Percentiles rank a stretch among this genome's conserved stretches.
phyloP scores from a whole-genome alignment of 1,140 invertebrate genomes.

The Leptonema lineaticorne region DNA sequence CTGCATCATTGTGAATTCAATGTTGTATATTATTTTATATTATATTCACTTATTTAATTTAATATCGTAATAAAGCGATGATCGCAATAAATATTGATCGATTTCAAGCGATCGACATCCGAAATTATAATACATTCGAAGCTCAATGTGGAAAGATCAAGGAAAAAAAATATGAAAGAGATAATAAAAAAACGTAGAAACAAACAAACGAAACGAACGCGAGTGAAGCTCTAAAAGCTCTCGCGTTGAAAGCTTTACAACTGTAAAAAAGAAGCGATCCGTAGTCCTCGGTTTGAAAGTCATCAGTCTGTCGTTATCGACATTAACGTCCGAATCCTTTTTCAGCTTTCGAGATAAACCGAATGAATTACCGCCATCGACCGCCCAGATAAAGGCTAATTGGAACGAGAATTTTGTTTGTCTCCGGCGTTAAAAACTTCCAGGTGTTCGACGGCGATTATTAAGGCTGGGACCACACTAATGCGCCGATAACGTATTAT shows the following conservation, averaged over 20 bases:
- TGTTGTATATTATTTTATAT: no score
- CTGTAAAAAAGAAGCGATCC: neutral
- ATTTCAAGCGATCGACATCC: neutral
- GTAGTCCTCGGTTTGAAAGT: neutral
- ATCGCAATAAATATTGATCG: neutral
- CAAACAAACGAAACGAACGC: neutral
- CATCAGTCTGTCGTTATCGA: slow-evolving; percentile 17
- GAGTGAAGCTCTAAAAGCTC: neutral
- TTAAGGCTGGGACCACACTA: no score
- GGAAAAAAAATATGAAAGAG: neutral
- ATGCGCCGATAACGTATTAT: no score
- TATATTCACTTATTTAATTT: no score
- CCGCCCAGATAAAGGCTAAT: slow-evolving; percentile 11
- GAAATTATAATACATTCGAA: neutral
- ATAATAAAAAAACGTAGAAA: neutral
- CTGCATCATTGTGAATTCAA: neutral
- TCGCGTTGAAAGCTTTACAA: slow-evolving; percentile 1
- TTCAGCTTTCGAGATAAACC: neutral
- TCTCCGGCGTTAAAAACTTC: no score
- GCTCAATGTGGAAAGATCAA: neutral
- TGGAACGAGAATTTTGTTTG: slow-evolving; percentile 1
- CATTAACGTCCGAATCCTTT: slow-evolving; percentile 16
- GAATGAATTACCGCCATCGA: slow-evolving; percentile 7
- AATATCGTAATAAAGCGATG: neutral
- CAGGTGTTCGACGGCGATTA: no score